A percentile compares a stretch with the other conserved stretches of the same genome.
phyloP scores from a whole-genome alignment of 2,113 vertebrate species.

The Cyprinus carpio region DNA sequence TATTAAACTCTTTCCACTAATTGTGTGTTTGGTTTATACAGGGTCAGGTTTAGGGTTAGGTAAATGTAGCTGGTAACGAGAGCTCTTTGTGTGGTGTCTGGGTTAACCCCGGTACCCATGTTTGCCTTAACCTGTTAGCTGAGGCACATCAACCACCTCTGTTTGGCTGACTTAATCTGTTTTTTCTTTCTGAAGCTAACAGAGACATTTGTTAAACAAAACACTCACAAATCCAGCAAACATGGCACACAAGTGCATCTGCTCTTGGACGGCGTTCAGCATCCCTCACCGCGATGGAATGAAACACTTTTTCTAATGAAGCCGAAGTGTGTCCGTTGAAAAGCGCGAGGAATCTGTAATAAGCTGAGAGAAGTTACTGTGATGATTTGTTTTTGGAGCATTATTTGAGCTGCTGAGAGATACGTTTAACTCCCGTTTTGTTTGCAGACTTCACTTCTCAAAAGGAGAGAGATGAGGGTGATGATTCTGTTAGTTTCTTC shows the following conservation, averaged over 20 bases:
- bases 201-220: slow-evolving; percentile 58
- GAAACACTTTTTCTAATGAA: slow-evolving; percentile 43
- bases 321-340: slow-evolving; percentile 32
- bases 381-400: not conserved
- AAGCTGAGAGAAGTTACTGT: not conserved
- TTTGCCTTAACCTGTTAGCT: slow-evolving; percentile 54
- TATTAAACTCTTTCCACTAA: slow-evolving; percentile 39
- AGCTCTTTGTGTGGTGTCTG: slow-evolving; percentile 30
- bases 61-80: slow-evolving; percentile 46
- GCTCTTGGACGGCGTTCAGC: slow-evolving; percentile 52
- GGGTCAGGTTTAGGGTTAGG: slow-evolving; percentile 10
- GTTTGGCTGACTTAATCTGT: slow-evolving; percentile 43
- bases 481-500: not conserved
- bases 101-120: slow-evolving; percentile 33
- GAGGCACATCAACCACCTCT: slow-evolving; percentile 29
- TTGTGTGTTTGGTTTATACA: slow-evolving; percentile 17
- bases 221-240: slow-evolving; percentile 53
- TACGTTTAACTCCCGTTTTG: not conserved
- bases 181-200: slow-evolving; percentile 32
- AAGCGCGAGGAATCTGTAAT: slow-evolving; percentile 13
- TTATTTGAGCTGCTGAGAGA: not conserved
- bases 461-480: not conserved
- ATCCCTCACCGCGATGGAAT: slow-evolving; percentile 28
- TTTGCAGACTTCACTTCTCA: not conserved
- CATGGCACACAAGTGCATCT: slow-evolving; percentile 50